phyloP scores from a whole-genome alignment of 2,113 vertebrate genomes.

The Hemiprocne comata region DNA sequence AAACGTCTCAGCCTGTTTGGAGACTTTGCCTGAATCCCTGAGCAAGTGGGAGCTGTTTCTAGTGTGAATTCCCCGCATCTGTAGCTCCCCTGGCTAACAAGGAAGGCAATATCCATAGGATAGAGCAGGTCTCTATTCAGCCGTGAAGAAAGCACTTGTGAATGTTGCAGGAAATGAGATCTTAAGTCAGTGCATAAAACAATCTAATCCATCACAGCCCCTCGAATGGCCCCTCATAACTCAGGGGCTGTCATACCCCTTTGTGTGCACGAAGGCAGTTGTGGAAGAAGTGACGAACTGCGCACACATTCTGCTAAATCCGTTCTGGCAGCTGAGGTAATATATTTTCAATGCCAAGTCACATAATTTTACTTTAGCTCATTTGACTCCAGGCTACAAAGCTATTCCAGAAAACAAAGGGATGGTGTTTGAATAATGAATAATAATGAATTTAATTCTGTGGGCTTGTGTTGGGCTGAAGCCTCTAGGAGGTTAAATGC shows the following conservation, averaged over 20 bases:
- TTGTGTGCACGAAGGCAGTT: constrained; percentile 73
- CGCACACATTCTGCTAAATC: constrained; percentile 80
- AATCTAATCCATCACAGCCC: constrained; percentile 85
- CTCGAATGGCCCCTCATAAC: constrained; percentile 81
- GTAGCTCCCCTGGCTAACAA: constrained; percentile 23
- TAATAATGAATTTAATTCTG: constrained; percentile 81
- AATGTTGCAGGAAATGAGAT: constrained; percentile 86
- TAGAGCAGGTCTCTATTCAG: constrained; percentile 70
- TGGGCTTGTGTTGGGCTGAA: constrained; percentile 64
- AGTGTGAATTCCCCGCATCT: neutral
- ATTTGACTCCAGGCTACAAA: constrained; percentile 84
- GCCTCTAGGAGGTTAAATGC: constrained; percentile 57
- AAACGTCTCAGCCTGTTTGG: constrained; percentile 54
- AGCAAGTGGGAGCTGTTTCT: constrained; percentile 33
- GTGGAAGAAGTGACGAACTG: constrained; percentile 81
- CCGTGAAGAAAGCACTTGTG: constrained; percentile 78
- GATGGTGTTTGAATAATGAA: constrained; percentile 78
- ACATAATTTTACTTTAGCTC: constrained; percentile 85
- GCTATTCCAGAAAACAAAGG: constrained; percentile 83
- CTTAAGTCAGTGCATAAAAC: constrained; percentile 85
- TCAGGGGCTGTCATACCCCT: constrained; percentile 78
- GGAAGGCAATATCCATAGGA: constrained; percentile 39
- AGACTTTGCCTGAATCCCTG: constrained; percentile 34
- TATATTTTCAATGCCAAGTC: constrained; percentile 84
- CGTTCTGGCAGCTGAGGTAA: constrained; percentile 82